phyloP scores from a whole-genome alignment of 2,797 vertebrate species.

The Erethizon dorsatum region DNA sequence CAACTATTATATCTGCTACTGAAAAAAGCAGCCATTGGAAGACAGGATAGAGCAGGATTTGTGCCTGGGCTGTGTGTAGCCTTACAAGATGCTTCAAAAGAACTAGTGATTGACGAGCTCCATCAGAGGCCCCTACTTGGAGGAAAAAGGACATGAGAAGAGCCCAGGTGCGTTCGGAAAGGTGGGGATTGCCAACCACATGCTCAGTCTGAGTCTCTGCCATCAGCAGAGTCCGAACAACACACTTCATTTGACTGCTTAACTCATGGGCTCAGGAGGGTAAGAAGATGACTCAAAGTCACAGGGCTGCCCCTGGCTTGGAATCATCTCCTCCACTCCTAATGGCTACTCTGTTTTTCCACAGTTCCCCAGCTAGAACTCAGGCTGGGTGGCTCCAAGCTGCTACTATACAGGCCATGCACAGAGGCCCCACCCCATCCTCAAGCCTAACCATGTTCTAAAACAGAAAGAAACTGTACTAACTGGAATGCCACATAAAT shows the following conservation, averaged over 20 bases:
- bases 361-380: neutral
- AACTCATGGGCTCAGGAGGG: neutral
- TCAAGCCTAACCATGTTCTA: neutral
- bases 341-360: neutral
- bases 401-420: neutral
- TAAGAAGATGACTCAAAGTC: slow-evolving; percentile 24
- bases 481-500: neutral
- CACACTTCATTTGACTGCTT: neutral
- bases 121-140: neutral
- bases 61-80: neutral
- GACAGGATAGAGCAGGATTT: neutral
- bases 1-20: neutral
- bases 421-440: neutral
- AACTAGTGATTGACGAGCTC: neutral
- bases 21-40: neutral
- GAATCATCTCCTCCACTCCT: neutral
- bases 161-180: neutral
- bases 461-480: neutral
- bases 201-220: neutral
- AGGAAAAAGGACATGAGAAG: neutral
- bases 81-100: neutral
- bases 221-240: neutral
- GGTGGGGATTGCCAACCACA: neutral
- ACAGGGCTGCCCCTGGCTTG: neutral
- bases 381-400: neutral